Evolutionary conservation across 2,113 vertebrate species (phyloP), one percentile per base, ranked within the genome.

Genomic region (Calyptomena viridis): DNA sequence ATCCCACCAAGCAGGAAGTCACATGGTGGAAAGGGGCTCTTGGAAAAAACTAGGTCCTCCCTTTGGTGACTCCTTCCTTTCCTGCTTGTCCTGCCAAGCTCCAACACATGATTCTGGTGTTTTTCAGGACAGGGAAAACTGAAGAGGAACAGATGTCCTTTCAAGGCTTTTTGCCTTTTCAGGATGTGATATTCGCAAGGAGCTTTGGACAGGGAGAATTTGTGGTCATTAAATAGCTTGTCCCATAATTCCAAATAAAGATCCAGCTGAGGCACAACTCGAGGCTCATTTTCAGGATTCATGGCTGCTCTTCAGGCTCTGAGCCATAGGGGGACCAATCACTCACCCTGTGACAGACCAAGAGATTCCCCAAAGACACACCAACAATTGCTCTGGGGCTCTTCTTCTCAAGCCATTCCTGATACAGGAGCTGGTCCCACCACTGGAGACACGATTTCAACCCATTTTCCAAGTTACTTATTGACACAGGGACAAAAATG

Each of bases 51-150:
- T 68, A 46, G 56, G 89, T 84, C 28, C 37, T 50, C 12, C 19
- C 37, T 28, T 59, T 27, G 23, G 15, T 13, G 35, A 14, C 42
- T 87, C 46, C 28, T 56, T 72, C 60, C 56, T 42, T 56, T 46
- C 55, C 42, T 40, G 40, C 28, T 85, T 28, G 30, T 60, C 69
- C 78, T 79, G 63, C 20, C 68, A 84, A 42, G 37, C 46, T 62
- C 76, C 50, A 23, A 21, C 1, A 44, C 0, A 0, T 1, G 0
- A 40, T 53, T 71, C 23, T 3, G 2, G n/a, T 40, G 35, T 1
- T 68, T 87, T 53, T 68, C 52, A 74, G n/a, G 33, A 40, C 30
- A 64, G 19, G 50, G 24, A 87, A 64, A 28, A 42, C 20, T 25
- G 17, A 78, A 63, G 27, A 62, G 6, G 62, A 66, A 73, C 5